Evolutionary conservation across 2,797 vertebrate species (phyloP), one percentile per base, ranked within the genome.

Genomic region (Pterois miles): DNA sequence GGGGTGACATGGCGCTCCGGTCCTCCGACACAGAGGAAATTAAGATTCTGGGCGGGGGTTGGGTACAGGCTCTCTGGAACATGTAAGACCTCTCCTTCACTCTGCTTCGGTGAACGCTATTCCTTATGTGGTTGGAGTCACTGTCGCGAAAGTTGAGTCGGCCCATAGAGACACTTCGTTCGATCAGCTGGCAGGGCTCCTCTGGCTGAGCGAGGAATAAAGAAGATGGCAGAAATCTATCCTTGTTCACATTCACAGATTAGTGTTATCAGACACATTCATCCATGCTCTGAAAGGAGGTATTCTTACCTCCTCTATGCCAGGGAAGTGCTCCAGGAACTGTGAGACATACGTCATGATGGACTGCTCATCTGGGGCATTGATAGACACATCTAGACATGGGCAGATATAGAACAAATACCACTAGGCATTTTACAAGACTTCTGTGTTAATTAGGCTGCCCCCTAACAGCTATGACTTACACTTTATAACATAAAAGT

Each of bases 281-380:
- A 50, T 27, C 11, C n/a, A 52, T 65, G 63, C 5, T 23, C 4
- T 62, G 9, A 6, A 52, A 11, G 13, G 5, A 63, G 14, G 10
- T 2, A 22, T 53, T 73, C 94, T 53, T 95, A 99, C 98, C 83
- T 96, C 95, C 80, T 99, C 97, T 70, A 96, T 82, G 75, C 96
- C 97, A 0, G 98, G 98, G 86, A 99, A 99, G 84, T 97, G 97
- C 78, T 98, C 96, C 87, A 99, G 95, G 90, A 99, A 99, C 88
- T 98, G 98, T 0, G 98, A 96, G 89, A 99, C 96, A 0, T 99
- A 99, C 0, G 96, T 99, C 88, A 99, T 97, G 75, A 99, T 96
- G 33, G 97, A 99, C 76, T 99, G 98, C 68, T 98, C 97, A 56
- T 99, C 98, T 0, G 97, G 97, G 2, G 95, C 86, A 65, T 96